These are phyloP conservation scores for Sussaba pulchella DNA, from an alignment of 2,888 invertebrate species.

Conservation along the genomic window DNA sequence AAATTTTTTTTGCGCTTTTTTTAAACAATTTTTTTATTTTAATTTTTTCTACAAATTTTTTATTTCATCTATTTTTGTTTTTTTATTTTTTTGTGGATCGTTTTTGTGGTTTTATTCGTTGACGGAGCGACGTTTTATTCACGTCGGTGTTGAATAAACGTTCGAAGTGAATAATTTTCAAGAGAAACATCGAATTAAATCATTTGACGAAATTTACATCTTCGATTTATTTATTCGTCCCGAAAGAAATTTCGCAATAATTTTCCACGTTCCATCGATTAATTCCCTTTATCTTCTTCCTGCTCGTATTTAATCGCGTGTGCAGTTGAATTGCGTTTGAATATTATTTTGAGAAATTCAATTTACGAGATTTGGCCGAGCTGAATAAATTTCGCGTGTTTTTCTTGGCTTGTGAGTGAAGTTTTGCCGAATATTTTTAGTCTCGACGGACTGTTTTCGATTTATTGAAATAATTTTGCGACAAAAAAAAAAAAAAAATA, in stretches of 20 bases:
- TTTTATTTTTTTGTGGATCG: too few relatives aligned
- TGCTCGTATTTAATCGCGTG: neutral
- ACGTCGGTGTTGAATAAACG: neutral
- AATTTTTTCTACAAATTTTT: too few relatives aligned
- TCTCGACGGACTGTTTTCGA: neutral
- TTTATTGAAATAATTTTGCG: too few relatives aligned
- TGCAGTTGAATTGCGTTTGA: neutral
- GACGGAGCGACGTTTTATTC: neutral
- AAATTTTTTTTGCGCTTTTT: constrained; percentile 11
- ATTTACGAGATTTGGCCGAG: too few relatives aligned
- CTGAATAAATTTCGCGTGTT: neutral
- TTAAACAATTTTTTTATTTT: constrained; percentile 36
- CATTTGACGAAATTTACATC: too few relatives aligned
- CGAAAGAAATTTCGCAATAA: neutral
- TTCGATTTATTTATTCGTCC: neutral
- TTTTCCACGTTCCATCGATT: neutral
- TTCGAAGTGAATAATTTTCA: neutral
- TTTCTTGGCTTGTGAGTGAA: neutral
- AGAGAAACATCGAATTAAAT: neutral
- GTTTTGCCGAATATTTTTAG: constrained; percentile 14
- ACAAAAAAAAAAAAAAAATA: too few relatives aligned
- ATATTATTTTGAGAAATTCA: neutral
- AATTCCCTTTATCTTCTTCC: neutral
- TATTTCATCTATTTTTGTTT: too few relatives aligned
- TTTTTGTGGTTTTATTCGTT: neutral